These are phyloP conservation scores for Sula dactylatra DNA, from an alignment of 2,113 vertebrate genomes.

Conservation along the genomic window DNA sequence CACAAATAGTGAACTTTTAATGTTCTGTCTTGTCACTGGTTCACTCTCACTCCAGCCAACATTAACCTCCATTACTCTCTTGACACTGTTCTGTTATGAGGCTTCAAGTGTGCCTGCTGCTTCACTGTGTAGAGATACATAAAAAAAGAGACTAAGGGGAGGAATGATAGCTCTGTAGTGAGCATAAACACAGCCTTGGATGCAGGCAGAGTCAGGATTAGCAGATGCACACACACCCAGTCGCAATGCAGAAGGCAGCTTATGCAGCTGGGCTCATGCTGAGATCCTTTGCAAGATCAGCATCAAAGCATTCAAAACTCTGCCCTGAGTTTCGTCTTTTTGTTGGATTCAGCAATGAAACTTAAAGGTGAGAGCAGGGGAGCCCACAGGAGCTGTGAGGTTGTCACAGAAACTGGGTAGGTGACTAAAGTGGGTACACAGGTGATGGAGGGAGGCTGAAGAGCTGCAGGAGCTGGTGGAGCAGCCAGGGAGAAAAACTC, in stretches of 20 bases:
- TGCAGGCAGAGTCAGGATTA: not conserved
- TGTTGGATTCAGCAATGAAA: not conserved
- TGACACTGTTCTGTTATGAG: not conserved
- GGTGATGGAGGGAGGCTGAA: not conserved
- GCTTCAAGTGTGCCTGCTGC: not conserved
- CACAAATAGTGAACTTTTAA: not conserved
- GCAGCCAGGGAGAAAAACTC: not conserved
- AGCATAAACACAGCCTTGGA: not conserved
- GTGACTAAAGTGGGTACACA: accelerated
- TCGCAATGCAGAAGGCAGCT: not conserved
- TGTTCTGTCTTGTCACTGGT: not conserved
- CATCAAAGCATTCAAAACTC: not conserved
- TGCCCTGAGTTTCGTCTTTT: accelerated
- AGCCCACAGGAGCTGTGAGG: not conserved
- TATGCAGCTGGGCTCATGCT: accelerated
- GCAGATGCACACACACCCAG: not conserved
- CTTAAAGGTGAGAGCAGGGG: not conserved
- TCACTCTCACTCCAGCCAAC: not conserved
- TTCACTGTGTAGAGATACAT: not conserved
- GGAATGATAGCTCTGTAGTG: not conserved
- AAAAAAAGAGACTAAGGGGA: not conserved
- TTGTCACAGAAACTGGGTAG: not conserved
- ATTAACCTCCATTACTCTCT: not conserved
- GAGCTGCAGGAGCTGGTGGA: not conserved
- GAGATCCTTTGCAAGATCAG: not conserved